Conservation (phyloP, 1,140 invertebrate species). For the Brachionus plicatilis region DNA sequence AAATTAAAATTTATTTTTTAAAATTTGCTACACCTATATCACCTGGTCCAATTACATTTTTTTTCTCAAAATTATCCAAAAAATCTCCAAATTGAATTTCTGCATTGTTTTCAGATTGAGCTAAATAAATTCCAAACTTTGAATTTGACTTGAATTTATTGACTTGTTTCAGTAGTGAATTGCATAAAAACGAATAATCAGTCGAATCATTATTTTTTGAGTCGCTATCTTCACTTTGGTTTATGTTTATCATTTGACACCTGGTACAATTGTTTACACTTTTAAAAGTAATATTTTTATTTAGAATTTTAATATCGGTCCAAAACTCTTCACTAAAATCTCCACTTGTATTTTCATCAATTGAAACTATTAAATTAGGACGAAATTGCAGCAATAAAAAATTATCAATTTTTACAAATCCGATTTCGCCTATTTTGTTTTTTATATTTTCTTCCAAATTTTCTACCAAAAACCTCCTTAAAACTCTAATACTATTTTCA, state of each 20-base stretch:
- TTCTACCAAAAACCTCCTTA: not conserved
- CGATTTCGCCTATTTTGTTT: not conserved
- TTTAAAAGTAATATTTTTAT: slow-evolving; percentile 2
- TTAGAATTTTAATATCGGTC: not conserved
- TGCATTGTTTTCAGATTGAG: not conserved
- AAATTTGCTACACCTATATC: not conserved
- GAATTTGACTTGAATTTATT: slow-evolving; percentile 35
- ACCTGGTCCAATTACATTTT: not conserved
- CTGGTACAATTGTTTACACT: slow-evolving; percentile 9
- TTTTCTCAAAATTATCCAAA: not conserved
- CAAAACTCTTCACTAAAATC: slow-evolving; percentile 36
- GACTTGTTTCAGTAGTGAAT: slow-evolving; percentile 3
- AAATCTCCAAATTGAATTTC: not conserved
- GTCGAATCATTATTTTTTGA: not conserved
- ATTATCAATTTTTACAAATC: not conserved
- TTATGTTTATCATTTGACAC: slow-evolving; percentile 40
- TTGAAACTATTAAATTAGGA: slow-evolving; percentile 22
- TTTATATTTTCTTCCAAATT: not conserved
- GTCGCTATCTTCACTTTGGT: not conserved
- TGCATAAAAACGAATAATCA: slow-evolving; percentile 16
- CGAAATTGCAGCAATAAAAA: slow-evolving; percentile 21
- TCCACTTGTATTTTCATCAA: not conserved
- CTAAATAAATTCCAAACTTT: slow-evolving; percentile 38
- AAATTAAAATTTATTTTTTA: not conserved
- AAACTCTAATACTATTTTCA: not conserved